Evolutionary conservation across 2,888 invertebrate genomes (phyloP), one percentile per base, ranked within the genome.

Genomic region (Ornithoptera priamus): DNA sequence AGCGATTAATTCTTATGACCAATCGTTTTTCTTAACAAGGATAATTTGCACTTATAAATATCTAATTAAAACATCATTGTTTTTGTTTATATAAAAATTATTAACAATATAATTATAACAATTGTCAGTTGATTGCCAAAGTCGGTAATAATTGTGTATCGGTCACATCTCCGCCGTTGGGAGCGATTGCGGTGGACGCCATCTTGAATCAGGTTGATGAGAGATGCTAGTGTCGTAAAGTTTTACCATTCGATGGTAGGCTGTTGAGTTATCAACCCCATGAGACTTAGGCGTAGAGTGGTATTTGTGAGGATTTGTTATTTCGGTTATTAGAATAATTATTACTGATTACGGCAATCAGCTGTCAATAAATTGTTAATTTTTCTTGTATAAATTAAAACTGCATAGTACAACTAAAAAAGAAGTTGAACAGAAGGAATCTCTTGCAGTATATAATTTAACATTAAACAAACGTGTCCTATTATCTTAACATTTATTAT

Each of bases 261-360:
- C n/a, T 22, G 22, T 22, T 1, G 15, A 10, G 12, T 22, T 8
- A 22, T 58, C 22, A 22, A 22, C 1, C 20, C 22, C 57, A 58
- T 15, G 22, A 15, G 4, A 22, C 57, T 58, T 22, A 10, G 20
- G 57, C 57, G 22, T 15, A 6, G 57, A 8, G 22, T 22, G 57
- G 57, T 58, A 58, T 58, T 22, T 8, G 57, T 22, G 8, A 58
- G 57, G 57, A 58, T 24, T 58, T 58, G 57, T 22, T 58, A n/a
- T 22, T 22, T 58, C 1, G 57, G 57, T 3, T 58, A 22, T 15
- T 1, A 1, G 46, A 46, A 15, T 4, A 1, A 42, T 15, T 15
- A 15, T 12, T 46, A 46, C 46, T 3, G 3, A 46, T 15, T 12
- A 10, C 15, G 15, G 46, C 46, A 12, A 46, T 12, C 15, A 15